Evolutionary conservation across 2,888 invertebrate species (phyloP), one percentile per base, ranked within the genome.

Genomic region (Julus scandinavius): DNA sequence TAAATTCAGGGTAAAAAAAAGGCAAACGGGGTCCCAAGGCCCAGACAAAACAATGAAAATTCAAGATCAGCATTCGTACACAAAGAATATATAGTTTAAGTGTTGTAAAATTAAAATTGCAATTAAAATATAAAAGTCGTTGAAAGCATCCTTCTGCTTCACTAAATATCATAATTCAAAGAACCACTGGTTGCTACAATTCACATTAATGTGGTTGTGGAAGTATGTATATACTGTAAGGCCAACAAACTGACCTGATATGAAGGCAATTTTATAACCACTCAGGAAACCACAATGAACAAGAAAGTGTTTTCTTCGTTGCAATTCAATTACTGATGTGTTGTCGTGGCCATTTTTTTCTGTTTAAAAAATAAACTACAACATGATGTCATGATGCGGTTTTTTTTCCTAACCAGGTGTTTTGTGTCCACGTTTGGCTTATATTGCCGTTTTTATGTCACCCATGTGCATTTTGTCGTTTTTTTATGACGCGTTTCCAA

Each of bases 391-490:
- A 72, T 2, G 29, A 20, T 72, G 72, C 11, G 20, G 9, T 72
- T 72, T 72, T 45, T 72, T 72, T 72, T 72, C n/a, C 72, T 9
- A 9, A 29, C 72, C 72, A 72, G 72, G 72, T 72, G 72, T 72
- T 72, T 72, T 29, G 72, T 20, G 29, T 72, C 72, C 29, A 72
- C n/a, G 7, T 72, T 72, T 20, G 72, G 72, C 72, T 72, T 72
- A 20, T 72, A 72, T 72, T 72, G 29, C 72, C 6, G 72, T 72
- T 72, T 72, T 72, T 29, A 72, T 72, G 72, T 72, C 72, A 29
- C 72, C 29, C 72, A 72, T 72, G 72, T 72, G 72, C 72, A n/a
- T 72, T 72, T 72, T 72, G 72, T 72, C 72, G 72, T 29, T 72
- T 20, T 72, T 72, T 72, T 72, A 72, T 29, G 72, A 72, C 11